Conservation (phyloP, 2,797 vertebrate species). For the Loris lydekkerianus region DNA sequence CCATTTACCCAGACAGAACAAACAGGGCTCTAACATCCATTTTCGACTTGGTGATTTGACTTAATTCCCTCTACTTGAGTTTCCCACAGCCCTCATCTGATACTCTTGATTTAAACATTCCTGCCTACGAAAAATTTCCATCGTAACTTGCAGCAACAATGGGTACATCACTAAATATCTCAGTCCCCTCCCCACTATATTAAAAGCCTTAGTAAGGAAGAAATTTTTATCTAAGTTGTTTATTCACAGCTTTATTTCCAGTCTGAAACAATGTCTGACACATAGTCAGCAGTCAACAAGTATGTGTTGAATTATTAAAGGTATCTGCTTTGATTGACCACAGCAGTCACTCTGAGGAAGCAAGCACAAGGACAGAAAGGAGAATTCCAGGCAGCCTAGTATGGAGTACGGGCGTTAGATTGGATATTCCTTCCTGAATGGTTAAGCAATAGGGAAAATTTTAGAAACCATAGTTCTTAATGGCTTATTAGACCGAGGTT, state of each 20-base stretch:
- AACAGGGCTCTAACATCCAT: neutral
- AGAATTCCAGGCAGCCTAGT: neutral
- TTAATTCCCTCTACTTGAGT: neutral
- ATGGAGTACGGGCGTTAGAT: neutral
- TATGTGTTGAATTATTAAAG: neutral
- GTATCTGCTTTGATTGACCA: neutral
- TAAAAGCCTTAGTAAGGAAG: neutral
- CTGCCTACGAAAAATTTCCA: neutral
- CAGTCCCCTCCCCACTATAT: neutral
- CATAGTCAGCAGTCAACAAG: neutral
- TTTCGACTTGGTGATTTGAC: neutral
- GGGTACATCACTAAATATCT: neutral
- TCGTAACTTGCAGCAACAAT: neutral
- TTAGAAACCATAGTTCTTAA: neutral
- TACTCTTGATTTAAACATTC: neutral
- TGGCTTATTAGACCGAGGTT: neutral
- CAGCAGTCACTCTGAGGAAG: neutral
- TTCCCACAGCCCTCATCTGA: neutral
- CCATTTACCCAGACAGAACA: neutral
- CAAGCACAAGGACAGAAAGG: neutral
- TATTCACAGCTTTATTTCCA: neutral
- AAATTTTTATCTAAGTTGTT: neutral
- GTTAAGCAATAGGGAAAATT: neutral
- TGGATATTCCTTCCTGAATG: neutral
- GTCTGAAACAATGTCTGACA: neutral